Conservation (phyloP, 2,888 invertebrate species). For the Megamerina dolium region DNA sequence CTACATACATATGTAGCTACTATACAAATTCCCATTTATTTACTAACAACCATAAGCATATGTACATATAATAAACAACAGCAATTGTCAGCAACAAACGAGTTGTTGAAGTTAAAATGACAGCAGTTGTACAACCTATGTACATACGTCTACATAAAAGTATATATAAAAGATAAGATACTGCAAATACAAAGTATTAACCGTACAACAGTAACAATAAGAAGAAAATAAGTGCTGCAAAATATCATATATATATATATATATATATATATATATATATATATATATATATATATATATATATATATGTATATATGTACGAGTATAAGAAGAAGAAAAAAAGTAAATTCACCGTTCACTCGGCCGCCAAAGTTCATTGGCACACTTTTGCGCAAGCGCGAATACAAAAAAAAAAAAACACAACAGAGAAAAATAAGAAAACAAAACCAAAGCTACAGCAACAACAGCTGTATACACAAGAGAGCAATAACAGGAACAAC, state of each 20-base stretch:
- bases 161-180: not conserved
- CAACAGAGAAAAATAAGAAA: conserved; percentile 13
- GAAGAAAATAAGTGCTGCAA: not conserved
- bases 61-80: not conserved
- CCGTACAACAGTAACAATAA: not conserved
- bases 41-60: too few species aligned
- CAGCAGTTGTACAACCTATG: not conserved
- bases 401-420: conserved; percentile 12
- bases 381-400: conserved; percentile 33
- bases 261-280: too few species aligned
- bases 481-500: conserved; percentile 5
- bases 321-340: conserved; percentile 7
- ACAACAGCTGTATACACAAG: too few species aligned
- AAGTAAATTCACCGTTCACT: conserved; percentile 29
- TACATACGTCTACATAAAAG: not conserved
- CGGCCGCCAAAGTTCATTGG: conserved; percentile 37
- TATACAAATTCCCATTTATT: too few species aligned
- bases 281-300: too few species aligned
- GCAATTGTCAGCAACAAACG: not conserved
- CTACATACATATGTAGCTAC: too few species aligned
- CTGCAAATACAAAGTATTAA: not conserved
- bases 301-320: too few species aligned
- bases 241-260: too few species aligned
- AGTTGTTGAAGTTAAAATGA: conserved; percentile 4
- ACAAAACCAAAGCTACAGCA: conserved; percentile 11